Conservation (phyloP, 2,888 invertebrate species). For the Ethmia dodecea region DNA sequence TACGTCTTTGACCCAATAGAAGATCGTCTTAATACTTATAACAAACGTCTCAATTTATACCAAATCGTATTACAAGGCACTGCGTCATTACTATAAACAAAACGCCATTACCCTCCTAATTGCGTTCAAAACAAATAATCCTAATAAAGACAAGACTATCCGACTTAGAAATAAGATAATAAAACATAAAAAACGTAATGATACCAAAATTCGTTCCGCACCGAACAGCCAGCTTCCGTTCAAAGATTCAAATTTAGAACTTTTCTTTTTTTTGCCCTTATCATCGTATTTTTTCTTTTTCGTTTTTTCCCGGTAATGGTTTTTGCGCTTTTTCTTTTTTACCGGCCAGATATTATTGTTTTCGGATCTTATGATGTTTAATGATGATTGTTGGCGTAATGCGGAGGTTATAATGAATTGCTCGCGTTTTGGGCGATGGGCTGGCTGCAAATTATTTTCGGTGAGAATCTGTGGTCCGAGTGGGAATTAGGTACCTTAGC, state of each 20-base stretch:
- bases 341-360: slow-evolving; percentile 45
- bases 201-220: slow-evolving; percentile 66
- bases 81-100: too few species aligned
- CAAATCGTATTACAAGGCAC: too few species aligned
- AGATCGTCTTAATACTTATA: too few species aligned
- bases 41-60: too few species aligned
- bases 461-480: too few species aligned
- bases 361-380: slow-evolving; percentile 43
- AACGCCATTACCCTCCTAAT: slow-evolving; percentile 4
- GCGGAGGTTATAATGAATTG: slow-evolving; percentile 45
- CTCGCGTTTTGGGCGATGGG: slow-evolving; percentile 13
- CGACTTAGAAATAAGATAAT: slow-evolving; percentile 1
- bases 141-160: slow-evolving; percentile 8
- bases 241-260: slow-evolving; percentile 57
- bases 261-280: slow-evolving; percentile 40
- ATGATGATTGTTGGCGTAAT: slow-evolving; percentile 51
- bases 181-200: slow-evolving; percentile 35
- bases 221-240: slow-evolving; percentile 60
- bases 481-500: too few species aligned
- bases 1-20: too few species aligned
- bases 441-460: slow-evolving; percentile 7
- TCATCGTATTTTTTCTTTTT: slow-evolving; percentile 29
- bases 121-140: slow-evolving; percentile 7
- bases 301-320: slow-evolving; percentile 34
- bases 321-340: slow-evolving; percentile 26